Evolutionary conservation across 1,140 invertebrate species (phyloP).

Genomic region (Lysiphlebus fabarum): DNA sequence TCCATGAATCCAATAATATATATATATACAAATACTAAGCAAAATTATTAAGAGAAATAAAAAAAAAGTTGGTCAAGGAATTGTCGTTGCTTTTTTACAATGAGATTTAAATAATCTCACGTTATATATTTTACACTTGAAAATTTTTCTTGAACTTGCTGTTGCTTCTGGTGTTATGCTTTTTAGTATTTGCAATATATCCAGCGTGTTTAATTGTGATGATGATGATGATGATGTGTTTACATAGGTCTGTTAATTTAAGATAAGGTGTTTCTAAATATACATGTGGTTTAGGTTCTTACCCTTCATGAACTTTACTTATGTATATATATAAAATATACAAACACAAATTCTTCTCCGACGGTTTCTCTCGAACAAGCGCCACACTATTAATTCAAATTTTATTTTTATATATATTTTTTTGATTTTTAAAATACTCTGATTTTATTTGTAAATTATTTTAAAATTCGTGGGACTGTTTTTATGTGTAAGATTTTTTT

Average conservation of each 20-base stretch:
- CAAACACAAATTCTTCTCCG: not conserved
- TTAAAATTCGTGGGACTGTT: constrained; percentile 17
- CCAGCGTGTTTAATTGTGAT: not conserved
- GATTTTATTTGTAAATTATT: not conserved
- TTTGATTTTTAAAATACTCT: constrained; percentile 2
- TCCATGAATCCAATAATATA: too few relatives aligned
- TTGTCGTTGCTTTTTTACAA: constrained; percentile 38
- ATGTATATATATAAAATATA: too few relatives aligned
- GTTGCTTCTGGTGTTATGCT: too few relatives aligned
- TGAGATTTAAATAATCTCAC: constrained; percentile 44
- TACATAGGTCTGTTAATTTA: too few relatives aligned
- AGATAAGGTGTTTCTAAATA: too few relatives aligned
- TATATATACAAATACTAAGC: too few relatives aligned
- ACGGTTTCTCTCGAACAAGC: constrained; percentile 18
- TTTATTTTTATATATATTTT: constrained; percentile 3
- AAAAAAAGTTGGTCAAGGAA: constrained; percentile 25
- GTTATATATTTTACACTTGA: constrained; percentile 30
- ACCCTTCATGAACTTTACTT: constrained; percentile 12
- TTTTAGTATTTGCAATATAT: not conserved
- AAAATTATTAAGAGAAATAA: not conserved
- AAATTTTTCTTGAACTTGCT: not conserved
- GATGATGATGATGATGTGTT: too few relatives aligned
- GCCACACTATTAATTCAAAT: constrained; percentile 11
- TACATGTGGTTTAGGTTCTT: not conserved
- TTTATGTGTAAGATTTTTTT: not conserved